Conservation (phyloP, 2,113 vertebrate genomes). For the Hyla sarda region DNA sequence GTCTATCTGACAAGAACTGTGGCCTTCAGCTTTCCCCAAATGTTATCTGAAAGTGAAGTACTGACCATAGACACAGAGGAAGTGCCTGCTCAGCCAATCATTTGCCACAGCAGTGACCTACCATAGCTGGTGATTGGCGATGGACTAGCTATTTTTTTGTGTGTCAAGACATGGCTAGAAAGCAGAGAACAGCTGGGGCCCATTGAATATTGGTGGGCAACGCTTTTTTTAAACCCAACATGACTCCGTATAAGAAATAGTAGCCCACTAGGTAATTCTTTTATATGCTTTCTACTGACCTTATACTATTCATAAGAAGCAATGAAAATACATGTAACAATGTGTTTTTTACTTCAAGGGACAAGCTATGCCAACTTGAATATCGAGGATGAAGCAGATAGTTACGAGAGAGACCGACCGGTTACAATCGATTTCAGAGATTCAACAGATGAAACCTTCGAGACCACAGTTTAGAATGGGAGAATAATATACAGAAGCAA, state of each 20-base stretch:
- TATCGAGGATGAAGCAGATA: conserved; percentile 50
- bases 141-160: no score
- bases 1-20: background rate
- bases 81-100: no score
- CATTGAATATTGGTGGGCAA: no score
- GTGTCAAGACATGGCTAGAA: no score
- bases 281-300: background rate
- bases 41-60: background rate
- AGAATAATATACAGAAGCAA: background rate
- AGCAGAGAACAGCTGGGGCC: no score
- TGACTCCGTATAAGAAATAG: no score
- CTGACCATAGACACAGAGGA: no score
- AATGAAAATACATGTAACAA: background rate
- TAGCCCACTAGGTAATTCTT: no score
- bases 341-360: background rate
- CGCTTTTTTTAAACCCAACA: no score
- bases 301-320: background rate
- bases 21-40: background rate
- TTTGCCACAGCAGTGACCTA: no score
- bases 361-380: conserved; percentile 19
- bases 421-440: conserved; percentile 11
- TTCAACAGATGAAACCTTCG: background rate
- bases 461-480: conserved; percentile 41
- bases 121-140: no score
- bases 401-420: conserved; percentile 31